Conservation (phyloP, 2,797 vertebrate species). For the Micropoecilia bifurca region DNA sequence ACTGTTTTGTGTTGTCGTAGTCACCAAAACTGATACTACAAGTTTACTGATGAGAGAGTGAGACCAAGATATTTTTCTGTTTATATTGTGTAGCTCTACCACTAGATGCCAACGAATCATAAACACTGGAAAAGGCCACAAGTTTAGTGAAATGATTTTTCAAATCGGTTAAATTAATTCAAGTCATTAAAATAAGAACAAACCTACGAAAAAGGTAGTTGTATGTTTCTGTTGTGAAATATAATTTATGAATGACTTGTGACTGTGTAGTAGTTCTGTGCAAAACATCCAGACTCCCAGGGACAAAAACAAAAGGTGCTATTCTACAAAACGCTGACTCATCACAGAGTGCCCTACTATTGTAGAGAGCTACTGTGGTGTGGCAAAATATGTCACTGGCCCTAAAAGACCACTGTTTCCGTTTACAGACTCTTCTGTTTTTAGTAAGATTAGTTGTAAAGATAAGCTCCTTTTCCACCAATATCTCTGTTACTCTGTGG, state of each 20-base stretch:
- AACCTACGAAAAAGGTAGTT: background rate
- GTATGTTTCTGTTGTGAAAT: background rate
- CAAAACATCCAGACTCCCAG: constrained; percentile 52
- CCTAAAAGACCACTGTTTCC: constrained; percentile 61
- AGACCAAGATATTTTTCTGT: background rate
- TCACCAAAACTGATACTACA: background rate
- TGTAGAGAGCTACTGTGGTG: constrained; percentile 54
- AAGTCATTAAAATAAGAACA: background rate
- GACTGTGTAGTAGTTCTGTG: constrained; percentile 29
- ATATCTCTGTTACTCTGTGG: too few relatives aligned
- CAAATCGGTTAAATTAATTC: background rate
- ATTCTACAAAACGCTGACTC: constrained; percentile 69
- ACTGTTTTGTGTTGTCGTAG: background rate
- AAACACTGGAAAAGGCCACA: background rate
- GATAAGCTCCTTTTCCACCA: background rate
- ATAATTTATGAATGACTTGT: background rate
- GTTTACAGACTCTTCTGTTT: constrained; percentile 58
- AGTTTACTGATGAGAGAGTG: background rate
- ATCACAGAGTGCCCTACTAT: constrained; percentile 62
- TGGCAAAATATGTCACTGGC: constrained; percentile 69
- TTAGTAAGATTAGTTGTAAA: constrained; percentile 29
- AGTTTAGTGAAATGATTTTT: background rate
- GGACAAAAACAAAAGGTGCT: constrained; percentile 75
- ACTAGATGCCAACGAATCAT: background rate
- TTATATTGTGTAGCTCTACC: background rate